Evolutionary conservation across 2,113 vertebrate genomes (phyloP).

Genomic region (Seriola quinqueradiata): DNA sequence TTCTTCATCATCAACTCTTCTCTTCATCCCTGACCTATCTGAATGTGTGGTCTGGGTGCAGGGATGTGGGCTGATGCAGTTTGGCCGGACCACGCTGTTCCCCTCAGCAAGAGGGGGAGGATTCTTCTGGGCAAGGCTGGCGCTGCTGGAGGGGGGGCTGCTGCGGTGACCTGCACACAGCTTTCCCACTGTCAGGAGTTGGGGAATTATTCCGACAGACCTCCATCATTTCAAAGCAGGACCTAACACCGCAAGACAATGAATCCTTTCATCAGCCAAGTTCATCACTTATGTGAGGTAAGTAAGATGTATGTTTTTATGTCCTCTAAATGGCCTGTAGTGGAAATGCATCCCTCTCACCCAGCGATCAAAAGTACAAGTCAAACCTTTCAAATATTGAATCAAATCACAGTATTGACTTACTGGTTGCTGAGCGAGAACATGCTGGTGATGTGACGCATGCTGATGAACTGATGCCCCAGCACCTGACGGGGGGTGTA

Average conservation of each 20-base stretch:
- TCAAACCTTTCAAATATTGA: neutral
- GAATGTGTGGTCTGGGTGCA: neutral
- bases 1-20: neutral
- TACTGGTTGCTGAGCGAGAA: neutral
- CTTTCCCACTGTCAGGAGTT: neutral
- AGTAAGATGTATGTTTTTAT: no score
- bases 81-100: no score
- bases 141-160: neutral
- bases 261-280: no score
- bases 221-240: neutral
- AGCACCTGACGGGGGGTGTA: neutral
- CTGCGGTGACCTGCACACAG: neutral
- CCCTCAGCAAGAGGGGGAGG: no score
- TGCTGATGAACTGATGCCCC: slow-evolving; percentile 4
- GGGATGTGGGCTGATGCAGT: neutral
- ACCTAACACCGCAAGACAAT: neutral
- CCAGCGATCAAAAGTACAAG: neutral
- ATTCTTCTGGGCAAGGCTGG: no score
- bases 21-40: neutral
- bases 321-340: no score
- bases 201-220: neutral
- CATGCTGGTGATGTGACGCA: neutral
- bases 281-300: neutral
- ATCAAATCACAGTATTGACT: slow-evolving; percentile 3
- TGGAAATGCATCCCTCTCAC: no score